Base-by-base conservation (phyloP, 2,888 invertebrate species). In the Coleophora flavipennella region DNA sequence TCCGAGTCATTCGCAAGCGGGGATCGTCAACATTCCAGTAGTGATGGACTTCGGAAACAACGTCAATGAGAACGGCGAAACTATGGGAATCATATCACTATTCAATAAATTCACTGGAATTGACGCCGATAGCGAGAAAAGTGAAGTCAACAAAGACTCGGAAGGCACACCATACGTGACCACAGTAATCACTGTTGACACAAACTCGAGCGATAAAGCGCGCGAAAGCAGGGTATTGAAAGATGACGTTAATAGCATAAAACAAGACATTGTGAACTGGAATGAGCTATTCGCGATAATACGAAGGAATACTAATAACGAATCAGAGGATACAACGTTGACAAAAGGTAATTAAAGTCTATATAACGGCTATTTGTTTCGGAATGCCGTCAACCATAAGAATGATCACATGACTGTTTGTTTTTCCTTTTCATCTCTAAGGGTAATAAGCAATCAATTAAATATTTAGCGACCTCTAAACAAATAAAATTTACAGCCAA, bases 11-110 rank as follows among this genome's bases (percentile, higher is more conserved):
- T 42, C 44, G 14, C 50, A 53, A 41, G 44, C 53, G 14, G 63
- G 59, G 41, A 57, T 61, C 37, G 39, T 62, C 3, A 72, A 67
- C 42, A 73, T 74, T 44, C 78, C 75, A 40, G 55, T 79, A 28
- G 67, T 73, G 35, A 76, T 80, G 78, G 68, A 81, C 46, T 80
- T 73, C 45, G 69, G 79, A 3, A 83, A 72, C 44, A 83, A 84
- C 49, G 75, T 80, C 1, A 80, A 84, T 43, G 81, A 83, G 51
- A 75, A 83, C 46, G 75, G 76, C 31, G 88, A 88, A 59, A 88
- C 87, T 53, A 83, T 88, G 71, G 88, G 89, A 37, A 88, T 89
- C 42, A 85, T 88, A 50, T 87, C 89, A 13, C 75, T 89, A 33
- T 88, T 89, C 49, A 84, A 86, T 50, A 88, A 88, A 56, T 81